Conservation (phyloP, 2,888 invertebrate species). For the Tetramorium bicarinatum region DNA sequence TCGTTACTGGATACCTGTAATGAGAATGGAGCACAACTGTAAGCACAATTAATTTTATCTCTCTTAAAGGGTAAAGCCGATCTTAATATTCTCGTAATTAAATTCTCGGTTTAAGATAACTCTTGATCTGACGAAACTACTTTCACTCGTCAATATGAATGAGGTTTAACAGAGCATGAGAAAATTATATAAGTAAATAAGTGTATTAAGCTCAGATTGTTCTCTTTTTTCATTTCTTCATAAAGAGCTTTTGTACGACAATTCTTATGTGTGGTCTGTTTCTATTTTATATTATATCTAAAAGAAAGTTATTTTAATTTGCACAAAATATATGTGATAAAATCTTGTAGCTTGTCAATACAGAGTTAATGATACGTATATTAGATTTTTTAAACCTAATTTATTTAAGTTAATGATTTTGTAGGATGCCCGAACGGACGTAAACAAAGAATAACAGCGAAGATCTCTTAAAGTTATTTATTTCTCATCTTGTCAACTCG, state of each 20-base stretch:
- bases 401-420: not conserved
- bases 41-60: slow-evolving; percentile 5
- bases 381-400: not conserved
- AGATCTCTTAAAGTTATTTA: no score
- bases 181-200: not conserved
- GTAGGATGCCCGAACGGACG: no score
- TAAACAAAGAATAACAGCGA: no score
- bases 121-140: not conserved
- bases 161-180: not conserved
- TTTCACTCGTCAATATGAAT: not conserved
- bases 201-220: not conserved
- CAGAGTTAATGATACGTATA: not conserved
- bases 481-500: no score
- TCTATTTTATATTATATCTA: not conserved
- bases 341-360: no score
- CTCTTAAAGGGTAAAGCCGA: not conserved
- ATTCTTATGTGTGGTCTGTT: not conserved
- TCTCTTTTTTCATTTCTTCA: not conserved
- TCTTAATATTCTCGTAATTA: slow-evolving; percentile 5
- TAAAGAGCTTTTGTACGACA: not conserved
- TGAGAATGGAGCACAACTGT: not conserved
- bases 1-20: slow-evolving; percentile 91
- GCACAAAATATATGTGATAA: not conserved
- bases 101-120: slow-evolving; percentile 18
- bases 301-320: not conserved